A percentile compares a stretch with the other conserved stretches of the same genome.
Conservation (phyloP, 2,888 invertebrate species). For the Dichetophora obliterata region DNA sequence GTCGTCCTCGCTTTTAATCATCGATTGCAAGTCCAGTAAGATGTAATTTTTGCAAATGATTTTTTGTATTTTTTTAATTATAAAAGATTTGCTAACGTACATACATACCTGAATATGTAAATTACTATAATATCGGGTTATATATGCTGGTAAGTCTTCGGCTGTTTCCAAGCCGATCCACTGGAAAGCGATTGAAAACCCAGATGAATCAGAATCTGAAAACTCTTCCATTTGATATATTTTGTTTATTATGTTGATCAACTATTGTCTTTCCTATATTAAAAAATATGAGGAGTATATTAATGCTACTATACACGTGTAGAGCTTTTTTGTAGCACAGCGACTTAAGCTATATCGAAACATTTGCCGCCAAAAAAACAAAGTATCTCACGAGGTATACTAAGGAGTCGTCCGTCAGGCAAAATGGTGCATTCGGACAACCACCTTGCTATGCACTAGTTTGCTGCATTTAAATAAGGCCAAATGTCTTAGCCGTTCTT, state of each 20-base stretch:
- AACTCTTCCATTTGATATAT: constrained; percentile 52
- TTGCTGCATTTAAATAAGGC: constrained; percentile 15
- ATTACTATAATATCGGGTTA: constrained; percentile 77
- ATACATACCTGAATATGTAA: constrained; percentile 66
- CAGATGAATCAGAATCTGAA: constrained; percentile 39
- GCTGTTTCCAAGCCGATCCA: constrained; percentile 80
- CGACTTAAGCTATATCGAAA: background rate
- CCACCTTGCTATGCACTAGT: background rate
- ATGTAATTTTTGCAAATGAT: too few species aligned
- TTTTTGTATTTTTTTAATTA: background rate
- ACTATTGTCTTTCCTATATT: background rate
- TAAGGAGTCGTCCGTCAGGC: background rate
- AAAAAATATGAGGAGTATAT: background rate
- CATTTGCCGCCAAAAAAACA: constrained; percentile 29
- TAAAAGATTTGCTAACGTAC: background rate
- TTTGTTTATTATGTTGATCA: background rate
- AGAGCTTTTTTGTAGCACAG: background rate
- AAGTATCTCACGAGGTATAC: constrained; percentile 12
- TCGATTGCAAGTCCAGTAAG: too few species aligned
- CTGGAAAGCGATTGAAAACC: constrained; percentile 57
- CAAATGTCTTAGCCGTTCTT: constrained; percentile 21
- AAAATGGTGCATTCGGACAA: constrained; percentile 16
- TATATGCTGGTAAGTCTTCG: constrained; percentile 75
- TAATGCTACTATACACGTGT: too few species aligned
- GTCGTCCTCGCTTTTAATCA: too few species aligned